phyloP scores from a whole-genome alignment of 2,888 invertebrate genomes.

The Thymelicus lineola region DNA sequence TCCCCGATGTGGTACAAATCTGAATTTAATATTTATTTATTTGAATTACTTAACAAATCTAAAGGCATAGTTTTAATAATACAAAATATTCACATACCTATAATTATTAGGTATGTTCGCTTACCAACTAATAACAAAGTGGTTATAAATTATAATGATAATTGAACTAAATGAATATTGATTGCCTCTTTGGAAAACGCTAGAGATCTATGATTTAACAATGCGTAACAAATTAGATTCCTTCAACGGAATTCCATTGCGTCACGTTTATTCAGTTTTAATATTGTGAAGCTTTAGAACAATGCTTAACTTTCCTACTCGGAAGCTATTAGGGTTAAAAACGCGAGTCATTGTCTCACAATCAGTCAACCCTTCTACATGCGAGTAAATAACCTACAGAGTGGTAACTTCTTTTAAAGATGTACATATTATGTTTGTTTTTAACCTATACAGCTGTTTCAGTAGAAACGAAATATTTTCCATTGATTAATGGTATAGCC shows the following conservation, averaged over 20 bases:
- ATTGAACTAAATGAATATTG: no score
- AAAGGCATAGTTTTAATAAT: no score
- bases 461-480: no score
- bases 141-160: no score
- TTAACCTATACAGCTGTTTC: background rate
- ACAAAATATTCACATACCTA: no score
- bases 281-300: conserved; percentile 45
- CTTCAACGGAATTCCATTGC: conserved; percentile 32
- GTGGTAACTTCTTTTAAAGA: conserved; percentile 10
- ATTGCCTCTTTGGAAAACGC: background rate
- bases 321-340: conserved; percentile 53
- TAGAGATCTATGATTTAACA: background rate
- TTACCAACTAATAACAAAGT: no score
- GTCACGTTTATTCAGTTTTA: conserved; percentile 43
- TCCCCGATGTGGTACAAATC: no score
- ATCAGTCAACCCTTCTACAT: conserved; percentile 69
- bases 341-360: conserved; percentile 68
- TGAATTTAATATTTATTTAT: no score
- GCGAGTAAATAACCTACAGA: conserved; percentile 28
- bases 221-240: conserved; percentile 34
- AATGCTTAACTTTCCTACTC: conserved; percentile 50
- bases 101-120: no score
- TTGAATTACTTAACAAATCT: no score
- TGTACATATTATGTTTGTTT: no score
- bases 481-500: no score